A percentile compares a stretch with the other conserved stretches of the same genome.
Evolutionary conservation across 35 echinoderm and acorn worm genomes (phyloP).

Genomic region (Heliocidaris erythrogramma): DNA sequence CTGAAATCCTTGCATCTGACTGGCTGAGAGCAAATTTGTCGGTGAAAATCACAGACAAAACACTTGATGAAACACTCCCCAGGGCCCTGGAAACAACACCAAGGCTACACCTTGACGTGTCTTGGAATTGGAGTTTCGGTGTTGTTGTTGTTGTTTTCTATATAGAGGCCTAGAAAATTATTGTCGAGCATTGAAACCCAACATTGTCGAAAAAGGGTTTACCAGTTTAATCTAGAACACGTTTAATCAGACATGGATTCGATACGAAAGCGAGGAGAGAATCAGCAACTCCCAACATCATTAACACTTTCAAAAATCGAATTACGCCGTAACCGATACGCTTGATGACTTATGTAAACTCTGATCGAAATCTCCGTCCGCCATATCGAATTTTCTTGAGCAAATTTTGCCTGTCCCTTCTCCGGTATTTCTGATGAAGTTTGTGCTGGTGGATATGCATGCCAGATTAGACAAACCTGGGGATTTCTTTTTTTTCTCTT

Average conservation of each 20-base stretch:
- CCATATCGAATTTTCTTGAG: background rate
- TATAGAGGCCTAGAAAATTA: background rate
- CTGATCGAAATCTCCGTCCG: background rate
- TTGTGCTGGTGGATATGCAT: background rate
- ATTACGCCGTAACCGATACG: background rate
- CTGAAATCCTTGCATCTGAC: too few species aligned
- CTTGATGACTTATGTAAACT: constrained; percentile 8
- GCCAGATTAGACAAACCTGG: background rate
- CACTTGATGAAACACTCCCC: too few species aligned
- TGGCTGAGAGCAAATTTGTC: too few species aligned
- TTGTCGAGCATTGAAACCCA: background rate
- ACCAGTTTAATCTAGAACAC: background rate
- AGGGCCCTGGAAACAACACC: too few species aligned
- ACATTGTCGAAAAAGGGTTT: background rate
- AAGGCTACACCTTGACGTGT: too few species aligned
- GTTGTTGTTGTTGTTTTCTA: background rate
- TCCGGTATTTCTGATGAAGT: background rate
- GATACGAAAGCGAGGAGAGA: background rate
- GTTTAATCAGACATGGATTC: constrained; percentile 17
- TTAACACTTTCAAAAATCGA: background rate
- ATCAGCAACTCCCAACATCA: background rate
- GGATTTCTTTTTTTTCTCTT: background rate
- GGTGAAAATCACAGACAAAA: too few species aligned
- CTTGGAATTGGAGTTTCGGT: too few species aligned
- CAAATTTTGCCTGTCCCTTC: background rate